Percentiles rank a stretch among this genome's conserved stretches.
Evolutionary conservation across 2,113 vertebrate genomes (phyloP).

Genomic region (Lathamus discolor): DNA sequence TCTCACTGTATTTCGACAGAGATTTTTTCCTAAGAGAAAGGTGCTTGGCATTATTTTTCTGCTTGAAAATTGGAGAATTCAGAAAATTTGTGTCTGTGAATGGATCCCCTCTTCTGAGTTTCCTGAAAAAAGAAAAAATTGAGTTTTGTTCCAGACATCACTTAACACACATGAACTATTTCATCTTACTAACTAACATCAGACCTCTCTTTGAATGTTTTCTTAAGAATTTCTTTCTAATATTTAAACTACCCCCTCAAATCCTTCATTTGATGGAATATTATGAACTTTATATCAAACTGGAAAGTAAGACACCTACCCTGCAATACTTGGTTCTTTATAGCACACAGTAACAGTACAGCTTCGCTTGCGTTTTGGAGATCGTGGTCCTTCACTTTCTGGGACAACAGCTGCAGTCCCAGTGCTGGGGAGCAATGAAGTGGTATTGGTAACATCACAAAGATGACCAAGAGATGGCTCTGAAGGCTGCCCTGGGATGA

Average conservation of each 20-base stretch:
- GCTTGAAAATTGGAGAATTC: conserved; percentile 88
- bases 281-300: neutral
- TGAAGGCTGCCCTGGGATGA: conserved; percentile 49
- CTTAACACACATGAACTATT: neutral
- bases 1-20: conserved; percentile 78
- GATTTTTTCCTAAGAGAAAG: conserved; percentile 54
- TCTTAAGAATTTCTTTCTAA: neutral
- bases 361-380: conserved; percentile 74
- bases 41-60: conserved; percentile 43
- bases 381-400: conserved; percentile 23
- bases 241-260: neutral
- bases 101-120: conserved; percentile 92
- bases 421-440: conserved; percentile 39
- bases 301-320: conserved; percentile 67
- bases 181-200: neutral
- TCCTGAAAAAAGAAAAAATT: conserved; percentile 69
- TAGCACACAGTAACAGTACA: conserved; percentile 81
- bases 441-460: conserved; percentile 87
- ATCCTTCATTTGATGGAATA: neutral
- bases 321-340: conserved; percentile 84
- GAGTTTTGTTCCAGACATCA: neutral
- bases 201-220: neutral
- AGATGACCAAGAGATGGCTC: conserved; percentile 73
- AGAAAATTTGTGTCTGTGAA: conserved; percentile 90
- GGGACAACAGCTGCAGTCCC: neutral